A percentile compares a stretch with the other conserved stretches of the same genome.
phyloP scores from a whole-genome alignment of 1,140 invertebrate species.

The Ips typographus region DNA sequence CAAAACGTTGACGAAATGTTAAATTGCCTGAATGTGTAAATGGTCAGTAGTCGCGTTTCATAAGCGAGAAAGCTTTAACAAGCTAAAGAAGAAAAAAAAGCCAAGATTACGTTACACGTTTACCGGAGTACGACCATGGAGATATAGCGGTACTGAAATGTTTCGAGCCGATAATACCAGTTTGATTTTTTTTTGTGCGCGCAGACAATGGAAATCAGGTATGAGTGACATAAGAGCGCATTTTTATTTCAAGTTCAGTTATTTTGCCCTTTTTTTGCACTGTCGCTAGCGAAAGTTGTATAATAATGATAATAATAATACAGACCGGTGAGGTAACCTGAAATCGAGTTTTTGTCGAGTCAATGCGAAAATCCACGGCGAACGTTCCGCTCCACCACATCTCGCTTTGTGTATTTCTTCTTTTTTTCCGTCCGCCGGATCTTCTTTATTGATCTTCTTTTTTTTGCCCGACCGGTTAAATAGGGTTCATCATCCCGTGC shows the following conservation, averaged over 20 bases:
- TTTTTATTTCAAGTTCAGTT: constrained; percentile 21
- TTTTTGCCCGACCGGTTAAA: constrained; percentile 30
- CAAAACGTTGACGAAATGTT: no score
- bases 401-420: constrained; percentile 12
- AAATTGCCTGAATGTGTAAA: no score
- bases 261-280: constrained; percentile 13
- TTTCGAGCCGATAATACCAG: background rate
- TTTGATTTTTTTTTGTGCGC: constrained; percentile 7
- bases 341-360: background rate
- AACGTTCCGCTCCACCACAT: background rate
- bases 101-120: no score
- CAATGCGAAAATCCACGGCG: no score
- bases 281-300: constrained; percentile 24
- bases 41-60: no score
- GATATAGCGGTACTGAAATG: constrained; percentile 3
- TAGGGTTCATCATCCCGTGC: constrained; percentile 34
- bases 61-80: no score
- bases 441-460: constrained; percentile 33
- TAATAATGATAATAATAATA: background rate
- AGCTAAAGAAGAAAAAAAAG: no score
- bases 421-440: constrained; percentile 17
- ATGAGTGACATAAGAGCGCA: constrained; percentile 21
- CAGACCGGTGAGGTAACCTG: background rate
- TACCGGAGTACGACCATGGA: background rate
- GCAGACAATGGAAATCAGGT: constrained; percentile 19